Evolutionary conservation across 2,797 vertebrate genomes (phyloP).

Genomic region (Podarcis lilfordi): DNA sequence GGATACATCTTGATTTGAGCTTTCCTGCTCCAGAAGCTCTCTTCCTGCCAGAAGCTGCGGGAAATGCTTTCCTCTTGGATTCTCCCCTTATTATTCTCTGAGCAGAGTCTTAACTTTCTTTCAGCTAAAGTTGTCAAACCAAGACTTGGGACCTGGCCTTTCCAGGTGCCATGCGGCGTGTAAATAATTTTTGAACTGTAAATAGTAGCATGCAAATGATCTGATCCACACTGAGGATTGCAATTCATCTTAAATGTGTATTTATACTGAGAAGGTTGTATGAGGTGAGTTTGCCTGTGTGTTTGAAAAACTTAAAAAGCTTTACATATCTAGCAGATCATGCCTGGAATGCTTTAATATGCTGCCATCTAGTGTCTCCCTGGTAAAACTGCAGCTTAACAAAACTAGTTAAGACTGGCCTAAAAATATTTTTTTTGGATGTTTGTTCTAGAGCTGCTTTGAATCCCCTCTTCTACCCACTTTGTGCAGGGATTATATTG

Average conservation of each 20-base stretch:
- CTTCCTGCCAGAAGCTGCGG: slow-evolving; percentile 23
- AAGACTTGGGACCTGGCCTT: not conserved
- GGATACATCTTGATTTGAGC: slow-evolving; percentile 34
- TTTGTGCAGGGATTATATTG: not conserved
- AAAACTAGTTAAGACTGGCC: not conserved
- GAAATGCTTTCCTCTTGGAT: not conserved
- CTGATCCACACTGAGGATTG: slow-evolving; percentile 37
- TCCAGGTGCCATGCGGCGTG: slow-evolving; percentile 6
- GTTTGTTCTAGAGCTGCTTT: not conserved
- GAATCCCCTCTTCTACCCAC: not conserved
- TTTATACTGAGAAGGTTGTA: not conserved
- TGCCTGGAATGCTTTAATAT: slow-evolving; percentile 8
- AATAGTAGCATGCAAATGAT: slow-evolving; percentile 50
- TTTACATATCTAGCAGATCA: accelerated
- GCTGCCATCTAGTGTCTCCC: slow-evolving; percentile 28
- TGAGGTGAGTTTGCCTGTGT: not conserved
- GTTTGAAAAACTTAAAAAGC: not conserved
- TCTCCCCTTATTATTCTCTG: not conserved
- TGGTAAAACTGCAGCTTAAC: not conserved
- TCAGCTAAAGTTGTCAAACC: slow-evolving; percentile 19
- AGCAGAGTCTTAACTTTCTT: not conserved
- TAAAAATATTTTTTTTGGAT: accelerated
- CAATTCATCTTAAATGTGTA: slow-evolving; percentile 4
- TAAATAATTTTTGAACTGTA: slow-evolving; percentile 59
- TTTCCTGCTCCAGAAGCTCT: not conserved